phyloP scores from a whole-genome alignment of 1,140 invertebrate genomes.

The Oncopodura yosiiana region DNA sequence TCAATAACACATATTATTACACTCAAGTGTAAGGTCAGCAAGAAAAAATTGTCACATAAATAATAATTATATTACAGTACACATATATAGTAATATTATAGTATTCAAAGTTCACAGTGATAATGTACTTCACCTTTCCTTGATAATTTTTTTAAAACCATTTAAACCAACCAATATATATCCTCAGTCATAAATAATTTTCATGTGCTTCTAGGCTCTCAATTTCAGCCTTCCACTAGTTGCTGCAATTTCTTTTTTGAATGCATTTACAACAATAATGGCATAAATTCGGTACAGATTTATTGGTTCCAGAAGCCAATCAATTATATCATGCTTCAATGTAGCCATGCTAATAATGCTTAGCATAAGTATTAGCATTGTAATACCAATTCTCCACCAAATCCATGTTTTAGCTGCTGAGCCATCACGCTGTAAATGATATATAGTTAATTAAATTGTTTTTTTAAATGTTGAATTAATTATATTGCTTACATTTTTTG shows the following conservation, averaged over 20 bases:
- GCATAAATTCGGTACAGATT: constrained; percentile 21
- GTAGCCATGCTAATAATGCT: constrained; percentile 16
- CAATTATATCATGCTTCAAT: constrained; percentile 16
- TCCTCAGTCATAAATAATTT: no score
- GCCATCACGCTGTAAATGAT: constrained; percentile 12
- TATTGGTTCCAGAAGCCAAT: constrained; percentile 19
- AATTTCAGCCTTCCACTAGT: constrained; percentile 22
- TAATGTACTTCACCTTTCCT: no score
- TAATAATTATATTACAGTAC: no score
- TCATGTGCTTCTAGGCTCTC: constrained; percentile 16
- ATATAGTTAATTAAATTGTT: background rate
- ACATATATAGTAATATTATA: no score
- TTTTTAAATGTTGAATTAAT: no score
- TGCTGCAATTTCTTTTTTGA: constrained; percentile 19
- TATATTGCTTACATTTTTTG: constrained; percentile 15
- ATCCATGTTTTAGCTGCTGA: constrained; percentile 19
- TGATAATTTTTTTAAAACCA: no score
- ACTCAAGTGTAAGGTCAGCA: no score
- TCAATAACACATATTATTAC: no score
- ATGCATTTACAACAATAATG: constrained; percentile 18
- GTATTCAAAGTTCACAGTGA: no score
- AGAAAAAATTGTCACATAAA: no score
- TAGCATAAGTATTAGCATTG: constrained; percentile 11
- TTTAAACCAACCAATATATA: no score
- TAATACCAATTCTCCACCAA: constrained; percentile 13